A percentile compares a stretch with the other conserved stretches of the same genome.
Evolutionary conservation across 2,113 vertebrate species (phyloP).

Genomic region (Bujurquina vittata): DNA sequence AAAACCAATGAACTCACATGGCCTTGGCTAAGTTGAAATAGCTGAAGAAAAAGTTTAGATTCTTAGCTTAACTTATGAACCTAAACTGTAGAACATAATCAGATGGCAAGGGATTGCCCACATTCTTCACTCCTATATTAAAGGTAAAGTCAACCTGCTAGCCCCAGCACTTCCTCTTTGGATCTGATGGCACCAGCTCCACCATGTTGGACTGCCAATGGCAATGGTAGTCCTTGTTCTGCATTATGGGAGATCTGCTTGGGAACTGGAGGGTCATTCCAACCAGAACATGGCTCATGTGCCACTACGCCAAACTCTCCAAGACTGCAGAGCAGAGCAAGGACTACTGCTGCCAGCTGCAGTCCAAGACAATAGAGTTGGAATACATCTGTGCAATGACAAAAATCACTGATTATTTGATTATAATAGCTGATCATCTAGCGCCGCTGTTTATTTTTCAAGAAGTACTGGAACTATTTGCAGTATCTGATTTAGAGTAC

Average conservation of each 20-base stretch:
- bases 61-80: not conserved
- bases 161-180: not conserved
- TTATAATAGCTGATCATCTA: not conserved
- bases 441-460: not conserved
- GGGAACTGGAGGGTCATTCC: not conserved
- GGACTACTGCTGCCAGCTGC: not conserved
- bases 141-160: not conserved
- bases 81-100: not conserved
- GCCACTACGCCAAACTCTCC: not conserved
- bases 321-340: not conserved
- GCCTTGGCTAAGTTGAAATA: not conserved
- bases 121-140: not conserved
- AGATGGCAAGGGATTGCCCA: not conserved
- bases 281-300: not conserved
- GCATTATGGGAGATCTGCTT: not conserved
- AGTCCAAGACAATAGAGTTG: not conserved
- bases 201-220: not conserved
- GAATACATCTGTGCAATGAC: not conserved
- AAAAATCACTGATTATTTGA: not conserved
- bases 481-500: not conserved
- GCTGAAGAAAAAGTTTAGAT: constrained; percentile 4
- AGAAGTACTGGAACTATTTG: not conserved
- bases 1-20: not conserved
- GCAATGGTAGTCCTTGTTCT: not conserved
- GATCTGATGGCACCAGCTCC: not conserved